Percentiles rank a stretch among this genome's conserved stretches.
phyloP scores from a whole-genome alignment of 2,888 invertebrate species.

The Seira musarum region DNA sequence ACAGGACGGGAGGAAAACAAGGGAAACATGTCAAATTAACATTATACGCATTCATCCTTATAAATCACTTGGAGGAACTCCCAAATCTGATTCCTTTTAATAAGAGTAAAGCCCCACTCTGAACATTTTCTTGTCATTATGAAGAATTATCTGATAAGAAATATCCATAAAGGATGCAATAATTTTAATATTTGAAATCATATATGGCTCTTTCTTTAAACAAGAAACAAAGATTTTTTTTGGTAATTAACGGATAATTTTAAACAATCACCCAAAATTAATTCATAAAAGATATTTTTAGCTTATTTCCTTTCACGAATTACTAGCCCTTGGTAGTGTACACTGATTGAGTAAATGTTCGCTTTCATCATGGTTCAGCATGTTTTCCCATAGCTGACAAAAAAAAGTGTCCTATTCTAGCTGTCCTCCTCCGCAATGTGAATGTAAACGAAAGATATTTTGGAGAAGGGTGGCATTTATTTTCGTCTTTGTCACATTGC shows the following conservation, averaged over 20 bases:
- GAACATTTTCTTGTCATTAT: neutral
- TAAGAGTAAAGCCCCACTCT: too few species aligned
- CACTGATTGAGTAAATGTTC: neutral
- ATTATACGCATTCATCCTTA: neutral
- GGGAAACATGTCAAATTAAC: constrained; percentile 10
- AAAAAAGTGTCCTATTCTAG: too few species aligned
- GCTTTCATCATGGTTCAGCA: neutral
- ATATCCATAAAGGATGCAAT: neutral
- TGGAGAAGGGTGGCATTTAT: constrained; percentile 26
- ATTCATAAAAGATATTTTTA: too few species aligned
- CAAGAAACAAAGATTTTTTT: too few species aligned
- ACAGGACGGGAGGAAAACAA: constrained; percentile 7
- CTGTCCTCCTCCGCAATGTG: constrained; percentile 43
- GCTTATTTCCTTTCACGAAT: too few species aligned
- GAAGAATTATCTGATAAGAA: neutral
- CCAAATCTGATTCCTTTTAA: constrained; percentile 2
- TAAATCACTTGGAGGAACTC: constrained; percentile 13
- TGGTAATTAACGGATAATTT: too few species aligned
- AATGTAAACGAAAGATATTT: constrained; percentile 3
- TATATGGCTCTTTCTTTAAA: too few species aligned
- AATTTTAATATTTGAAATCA: too few species aligned
- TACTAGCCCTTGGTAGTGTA: neutral
- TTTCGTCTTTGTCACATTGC: too few species aligned
- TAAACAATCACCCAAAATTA: too few species aligned
- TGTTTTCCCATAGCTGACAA: constrained; percentile 23